Base-by-base conservation (phyloP, 1,140 invertebrate species). In the Dendroctonus valens region DNA sequence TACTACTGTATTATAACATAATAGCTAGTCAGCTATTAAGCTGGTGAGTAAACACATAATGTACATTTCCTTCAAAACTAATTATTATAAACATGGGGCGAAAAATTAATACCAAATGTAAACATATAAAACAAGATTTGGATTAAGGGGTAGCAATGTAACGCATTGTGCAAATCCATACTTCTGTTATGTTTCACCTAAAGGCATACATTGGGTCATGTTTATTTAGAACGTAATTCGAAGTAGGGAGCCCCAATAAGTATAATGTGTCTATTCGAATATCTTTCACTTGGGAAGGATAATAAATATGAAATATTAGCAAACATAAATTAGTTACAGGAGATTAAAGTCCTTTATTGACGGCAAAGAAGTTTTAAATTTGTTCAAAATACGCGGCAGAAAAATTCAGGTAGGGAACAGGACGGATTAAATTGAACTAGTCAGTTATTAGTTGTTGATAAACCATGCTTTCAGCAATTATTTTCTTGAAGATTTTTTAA, bases 21-120 rank as follows among this genome's bases (percentile, higher is more conserved):
- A 9, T 46, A 12, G 12, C 8, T 4, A 46, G 12, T 11, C 42
- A 11, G 8, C 12, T 46, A 11, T 46, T 46, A 46, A 46, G 8
- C 8, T 49, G 39, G 7, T 7, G 46, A 14, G 26, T 59, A 50
- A 15, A 44, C 11, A n/a, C 41, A 41, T 53, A 48, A 65, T 65
- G 52, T 48, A 65, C 49, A 59, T 59, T 65, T 58, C 49, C 41
- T 65, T 65, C 12, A n/a, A 59, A 59, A 59, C 48, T 41, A 65
- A 65, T 65, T 65, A 65, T 65, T 49, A 65, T 15, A 42, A 59
- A 38, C 37, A 65, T 57, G 52, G 63, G 63, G 63, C 54, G 63
- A 65, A 59, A 65, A 65, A 65, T 65, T 65, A 65, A 65, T 65
- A 65, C 63, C 41, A 59, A 59, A 52, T 14, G 37, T 41, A 65